Evolutionary conservation across 2,113 vertebrate genomes (phyloP), one percentile per base, ranked within the genome.

Genomic region (Halichoeres trimaculatus): DNA sequence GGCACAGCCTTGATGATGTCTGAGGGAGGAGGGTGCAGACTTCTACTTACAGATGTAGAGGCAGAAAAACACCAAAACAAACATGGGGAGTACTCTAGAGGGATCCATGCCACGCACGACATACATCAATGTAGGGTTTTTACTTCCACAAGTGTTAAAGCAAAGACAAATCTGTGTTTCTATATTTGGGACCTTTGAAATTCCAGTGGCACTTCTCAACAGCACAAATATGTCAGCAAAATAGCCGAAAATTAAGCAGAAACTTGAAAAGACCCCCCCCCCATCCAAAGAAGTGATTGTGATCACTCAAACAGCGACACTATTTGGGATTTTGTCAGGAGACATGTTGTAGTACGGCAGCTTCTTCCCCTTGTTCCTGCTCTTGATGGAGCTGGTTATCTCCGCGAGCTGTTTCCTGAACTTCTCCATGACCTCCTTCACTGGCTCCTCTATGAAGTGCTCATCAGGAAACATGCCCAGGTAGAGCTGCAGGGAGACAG

Each of bases 401-500:
- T 94, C 92, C 3, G 92, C 90, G 22, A 99, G 95, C 23, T 89
- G 88, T 82, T 93, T 94, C 69, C 94, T 93, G 93, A 98, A 99
- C 48, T 81, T 94, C 41, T 84, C 86, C 94, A 97, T 97, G 3
- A 95, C 96, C 4, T 91, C 90, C 62, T 97, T 98, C 43, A 96
- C 94, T 0, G 96, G 94, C 81, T 95, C 96, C 87, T 99, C 98
- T 17, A 85, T 94, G 52, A 99, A 99, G 81, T 99, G 96, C 67
- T 98, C 97, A 63, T 99, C 96, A 0, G 96, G 96, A 88, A 98
- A 99, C 93, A 90, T 94, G 47, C 98, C 98, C 83, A 99, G 93
- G 82, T 96, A 99, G 1, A 98, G 84, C 94, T 95, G 84, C 26
- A 57, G 45, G 48, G 52, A 47, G 54, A 68, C 60, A 43, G 55